These are phyloP conservation scores for Haemorhous mexicanus DNA, from an alignment of 2,113 vertebrate species.

Conservation along the genomic window DNA sequence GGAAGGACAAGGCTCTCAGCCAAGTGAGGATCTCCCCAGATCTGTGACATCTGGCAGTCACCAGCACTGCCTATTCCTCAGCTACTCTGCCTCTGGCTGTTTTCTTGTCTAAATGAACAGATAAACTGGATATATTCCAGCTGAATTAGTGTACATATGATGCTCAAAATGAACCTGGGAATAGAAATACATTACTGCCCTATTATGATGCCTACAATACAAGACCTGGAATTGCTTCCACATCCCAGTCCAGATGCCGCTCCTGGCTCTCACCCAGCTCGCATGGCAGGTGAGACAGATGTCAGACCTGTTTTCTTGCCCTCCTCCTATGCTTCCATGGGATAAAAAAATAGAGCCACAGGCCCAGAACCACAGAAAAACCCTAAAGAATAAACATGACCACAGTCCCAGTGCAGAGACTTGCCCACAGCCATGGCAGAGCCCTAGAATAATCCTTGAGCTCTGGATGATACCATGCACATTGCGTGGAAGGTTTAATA, in stretches of 20 bases:
- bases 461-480: not conserved
- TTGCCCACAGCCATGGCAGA: not conserved
- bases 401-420: not conserved
- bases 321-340: not conserved
- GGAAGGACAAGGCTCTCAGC: not conserved
- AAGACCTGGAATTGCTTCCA: constrained; percentile 9
- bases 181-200: not conserved
- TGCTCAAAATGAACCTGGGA: not conserved
- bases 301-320: not conserved
- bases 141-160: not conserved
- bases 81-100: not conserved
- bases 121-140: not conserved
- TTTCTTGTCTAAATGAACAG: not conserved
- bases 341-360: not conserved
- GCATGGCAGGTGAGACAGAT: constrained; percentile 11
- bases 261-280: constrained; percentile 4
- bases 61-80: not conserved
- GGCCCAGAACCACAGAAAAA: not conserved
- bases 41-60: not conserved
- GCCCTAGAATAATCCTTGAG: not conserved
- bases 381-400: not conserved
- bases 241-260: not conserved
- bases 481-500: not conserved
- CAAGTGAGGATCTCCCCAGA: not conserved
- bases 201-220: not conserved